Evolutionary conservation across 2,113 vertebrate species (phyloP).

Genomic region (Trogon melanurus): DNA sequence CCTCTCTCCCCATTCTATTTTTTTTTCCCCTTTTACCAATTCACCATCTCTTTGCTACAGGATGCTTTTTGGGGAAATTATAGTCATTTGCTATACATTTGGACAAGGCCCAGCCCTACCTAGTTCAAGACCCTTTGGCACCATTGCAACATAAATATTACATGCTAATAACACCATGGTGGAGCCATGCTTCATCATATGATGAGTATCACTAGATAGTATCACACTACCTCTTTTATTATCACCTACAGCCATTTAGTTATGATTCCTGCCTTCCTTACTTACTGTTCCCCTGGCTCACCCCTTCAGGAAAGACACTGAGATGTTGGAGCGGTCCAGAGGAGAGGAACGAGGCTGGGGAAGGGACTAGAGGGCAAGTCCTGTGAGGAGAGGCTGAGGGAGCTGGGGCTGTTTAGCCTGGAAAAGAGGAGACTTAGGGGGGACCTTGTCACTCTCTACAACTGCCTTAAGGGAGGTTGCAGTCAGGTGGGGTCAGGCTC

Average conservation of each 20-base stretch:
- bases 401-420: no score
- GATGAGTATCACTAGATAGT: not conserved
- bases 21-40: not conserved
- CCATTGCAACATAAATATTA: not conserved
- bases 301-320: no score
- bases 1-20: not conserved
- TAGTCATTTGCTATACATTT: not conserved
- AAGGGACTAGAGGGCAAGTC: no score
- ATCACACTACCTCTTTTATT: not conserved
- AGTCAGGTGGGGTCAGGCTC: no score
- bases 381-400: no score
- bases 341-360: no score
- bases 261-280: not conserved
- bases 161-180: not conserved
- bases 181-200: not conserved
- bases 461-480: no score
- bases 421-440: no score
- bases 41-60: fast-evolving
- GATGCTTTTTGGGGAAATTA: not conserved
- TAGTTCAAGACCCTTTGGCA: not conserved
- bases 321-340: no score
- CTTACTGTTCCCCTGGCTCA: not conserved
- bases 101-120: not conserved
- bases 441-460: no score
- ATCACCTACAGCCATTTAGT: not conserved